Base-by-base conservation (phyloP, 2,797 vertebrate species). In the Sebastes alutus region DNA sequence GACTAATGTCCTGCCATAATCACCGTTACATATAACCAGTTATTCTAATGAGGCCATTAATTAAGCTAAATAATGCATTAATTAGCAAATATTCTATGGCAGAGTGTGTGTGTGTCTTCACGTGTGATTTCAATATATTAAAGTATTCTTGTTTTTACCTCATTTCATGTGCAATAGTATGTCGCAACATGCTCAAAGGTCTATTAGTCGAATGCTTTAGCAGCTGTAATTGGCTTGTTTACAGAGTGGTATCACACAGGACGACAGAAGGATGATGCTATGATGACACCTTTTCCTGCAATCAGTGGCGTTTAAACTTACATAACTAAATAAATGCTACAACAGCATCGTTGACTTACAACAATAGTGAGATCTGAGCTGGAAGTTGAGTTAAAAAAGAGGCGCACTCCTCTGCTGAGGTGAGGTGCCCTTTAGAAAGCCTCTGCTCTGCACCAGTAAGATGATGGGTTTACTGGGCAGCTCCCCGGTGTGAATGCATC, bases 11-110 rank as follows among this genome's bases (percentile, higher is more conserved):
- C 75, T 71, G 72, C 49, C 56, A 82, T 60, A 77, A 58, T 76
- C 16, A 54, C 67, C 20, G 32, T 73, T 78, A 75, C 61, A 75
- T 52, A 56, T 33, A 81, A 66, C 32, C 58, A 80, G 49, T 82
- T 77, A 70, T 61, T 32, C 54, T 77, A 84, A 90, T 69, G 65
- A 79, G 74, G 77, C n/a, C 20, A 77, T 80, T 81, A 65, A 79
- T 86, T 78, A 69, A 42, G 67, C n/a, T 35, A 52, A 84, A 82
- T 75, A 72, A 75, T 85, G 62, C 29, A 72, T 72, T n/a, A 20
- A 80, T 60, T 71, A 58, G 71, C 32, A 70, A 55, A 56, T 75
- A 62, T 55, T 70, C n/a, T 5, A 62, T 12, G 18, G 35, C 12
- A 11, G 4, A 25, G 8, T 64, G 20, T 42, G n/a, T 23, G 49